Evolutionary conservation across 2,888 invertebrate species (phyloP), one percentile per base, ranked within the genome.

Genomic region (Heliconius cydno): DNA sequence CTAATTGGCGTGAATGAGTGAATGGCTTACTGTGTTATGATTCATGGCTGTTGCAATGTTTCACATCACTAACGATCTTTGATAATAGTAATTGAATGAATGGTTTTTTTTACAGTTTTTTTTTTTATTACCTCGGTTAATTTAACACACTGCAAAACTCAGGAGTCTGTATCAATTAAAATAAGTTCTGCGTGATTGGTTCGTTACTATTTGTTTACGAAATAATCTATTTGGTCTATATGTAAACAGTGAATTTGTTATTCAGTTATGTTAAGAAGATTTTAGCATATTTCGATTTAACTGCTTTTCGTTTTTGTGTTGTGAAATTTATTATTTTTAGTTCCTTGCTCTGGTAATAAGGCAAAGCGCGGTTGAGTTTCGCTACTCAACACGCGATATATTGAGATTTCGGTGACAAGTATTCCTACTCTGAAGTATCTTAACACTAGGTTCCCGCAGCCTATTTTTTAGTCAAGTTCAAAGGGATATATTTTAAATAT

Each of bases 1-100:
- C 63, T 80, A 80, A 78, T 72, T 76, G 71, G 65, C 76, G 76
- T 41, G 76, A 79, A 76, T 71, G 76, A 76, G 65, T 52, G 52
- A 52, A 52, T 52, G 38, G 76, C 38, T 76, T n/a, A 57, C 28
- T 52, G 28, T 25, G 70, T 41, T 76, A 76, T 76, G 76, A 79
- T 72, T 76, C 79, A 79, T 66, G 57, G 67, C 9, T 60, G 60
- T 70, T 74, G 74, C 66, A 79, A 71, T 71, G 76, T 79, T 79
- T 66, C 68, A 76, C 76, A 79, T 79, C 71, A 76, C 75, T 74
- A 63, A 65, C 65, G 38, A 71, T 71, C 46, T 71, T n/a, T 71
- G 52, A 57, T 70, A 70, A 70, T 70, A 25, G 70, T 70, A 70
- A 70, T 70, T 70, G 70, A 25, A 41, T 4, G 70, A 70, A 70